A percentile compares a stretch with the other conserved stretches of the same genome.
phyloP scores from a whole-genome alignment of 2,888 invertebrate species.

The Stenurella melanura region DNA sequence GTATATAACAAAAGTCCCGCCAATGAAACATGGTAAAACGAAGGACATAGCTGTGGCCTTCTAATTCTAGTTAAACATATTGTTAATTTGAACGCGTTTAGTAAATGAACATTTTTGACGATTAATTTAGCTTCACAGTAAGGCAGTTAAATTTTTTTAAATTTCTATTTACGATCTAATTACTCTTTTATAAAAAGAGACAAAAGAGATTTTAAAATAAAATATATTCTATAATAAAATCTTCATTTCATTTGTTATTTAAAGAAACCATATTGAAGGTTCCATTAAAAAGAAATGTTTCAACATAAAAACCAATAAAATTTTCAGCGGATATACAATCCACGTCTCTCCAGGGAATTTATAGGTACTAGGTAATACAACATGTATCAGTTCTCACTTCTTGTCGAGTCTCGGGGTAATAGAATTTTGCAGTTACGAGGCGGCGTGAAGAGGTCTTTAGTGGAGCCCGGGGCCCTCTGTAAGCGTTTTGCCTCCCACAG shows the following conservation, averaged over 20 bases:
- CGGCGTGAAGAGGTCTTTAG: conserved; percentile 18
- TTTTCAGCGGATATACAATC: not conserved
- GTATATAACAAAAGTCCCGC: no score
- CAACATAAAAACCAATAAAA: not conserved
- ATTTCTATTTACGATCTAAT: no score
- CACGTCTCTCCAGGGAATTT: not conserved
- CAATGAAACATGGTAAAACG: no score
- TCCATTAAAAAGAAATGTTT: not conserved
- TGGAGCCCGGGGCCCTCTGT: conserved; percentile 11
- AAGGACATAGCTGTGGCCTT: no score
- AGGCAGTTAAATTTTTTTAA: no score
- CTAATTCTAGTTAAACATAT: no score
- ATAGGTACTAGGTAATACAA: not conserved
- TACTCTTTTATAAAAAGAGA: no score
- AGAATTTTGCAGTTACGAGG: conserved; percentile 15
- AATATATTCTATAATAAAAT: no score
- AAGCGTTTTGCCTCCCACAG: conserved; percentile 24
- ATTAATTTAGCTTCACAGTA: no score
- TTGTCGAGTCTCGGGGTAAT: not conserved
- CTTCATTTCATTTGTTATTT: not conserved
- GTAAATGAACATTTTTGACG: no score
- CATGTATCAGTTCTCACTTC: conserved; percentile 19
- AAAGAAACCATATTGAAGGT: not conserved
- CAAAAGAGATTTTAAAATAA: no score
- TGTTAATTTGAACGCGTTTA: no score